Evolutionary conservation across 2,888 invertebrate genomes (phyloP).

Genomic region (Drosophila infuscata): DNA sequence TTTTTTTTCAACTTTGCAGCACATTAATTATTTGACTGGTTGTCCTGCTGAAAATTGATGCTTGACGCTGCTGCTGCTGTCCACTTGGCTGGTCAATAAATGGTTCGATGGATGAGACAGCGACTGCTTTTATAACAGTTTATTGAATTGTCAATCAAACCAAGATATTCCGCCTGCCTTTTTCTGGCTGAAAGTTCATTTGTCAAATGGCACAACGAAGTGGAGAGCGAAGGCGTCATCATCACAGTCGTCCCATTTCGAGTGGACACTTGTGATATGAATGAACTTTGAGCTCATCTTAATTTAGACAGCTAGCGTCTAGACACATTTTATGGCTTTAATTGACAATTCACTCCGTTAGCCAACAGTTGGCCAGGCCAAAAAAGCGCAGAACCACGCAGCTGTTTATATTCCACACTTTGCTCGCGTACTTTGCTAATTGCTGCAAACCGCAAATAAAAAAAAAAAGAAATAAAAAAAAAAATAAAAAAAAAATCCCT

Average conservation of each 20-base stretch:
- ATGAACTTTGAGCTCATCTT: constrained; percentile 3
- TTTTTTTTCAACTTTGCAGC: not conserved
- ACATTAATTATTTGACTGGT: constrained; percentile 37
- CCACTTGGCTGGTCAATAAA: constrained; percentile 63
- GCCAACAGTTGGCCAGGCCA: not conserved
- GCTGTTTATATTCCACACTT: not conserved
- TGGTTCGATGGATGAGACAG: constrained; percentile 28
- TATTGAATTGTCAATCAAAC: constrained; percentile 73
- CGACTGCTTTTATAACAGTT: constrained; percentile 60
- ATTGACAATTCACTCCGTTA: constrained; percentile 50
- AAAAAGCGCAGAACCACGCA: not conserved
- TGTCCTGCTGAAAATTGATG: constrained; percentile 75
- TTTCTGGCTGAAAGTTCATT: constrained; percentile 42
- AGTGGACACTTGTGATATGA: constrained; percentile 23
- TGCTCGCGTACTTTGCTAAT: constrained; percentile 53
- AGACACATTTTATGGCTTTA: constrained; percentile 65
- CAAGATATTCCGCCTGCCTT: not conserved
- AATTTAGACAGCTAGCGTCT: constrained; percentile 67
- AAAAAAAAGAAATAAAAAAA: constrained; percentile 33
- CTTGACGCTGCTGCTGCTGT: constrained; percentile 36
- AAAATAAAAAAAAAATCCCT: constrained; percentile 21
- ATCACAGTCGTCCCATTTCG: constrained; percentile 26
- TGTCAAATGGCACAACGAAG: constrained; percentile 43
- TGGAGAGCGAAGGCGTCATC: constrained; percentile 16
- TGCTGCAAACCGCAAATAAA: constrained; percentile 60